phyloP scores from a whole-genome alignment of 2,888 invertebrate species.

The Deilephila porcellus region DNA sequence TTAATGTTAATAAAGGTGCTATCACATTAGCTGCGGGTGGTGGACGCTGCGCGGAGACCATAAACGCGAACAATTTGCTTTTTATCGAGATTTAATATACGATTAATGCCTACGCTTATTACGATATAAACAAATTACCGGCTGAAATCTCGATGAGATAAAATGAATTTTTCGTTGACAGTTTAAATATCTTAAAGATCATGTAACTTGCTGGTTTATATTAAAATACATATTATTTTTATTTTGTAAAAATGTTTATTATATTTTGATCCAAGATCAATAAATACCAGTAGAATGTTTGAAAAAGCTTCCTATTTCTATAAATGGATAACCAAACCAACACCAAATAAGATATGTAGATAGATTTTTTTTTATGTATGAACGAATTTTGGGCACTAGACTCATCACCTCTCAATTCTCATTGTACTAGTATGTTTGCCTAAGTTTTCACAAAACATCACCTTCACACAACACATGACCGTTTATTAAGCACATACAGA shows the following conservation, averaged over 20 bases:
- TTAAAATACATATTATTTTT: neutral
- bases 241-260: neutral
- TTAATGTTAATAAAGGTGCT: conserved; percentile 14
- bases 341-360: too few relatives aligned
- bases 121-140: neutral
- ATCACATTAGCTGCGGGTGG: conserved; percentile 10
- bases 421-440: too few relatives aligned
- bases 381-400: too few relatives aligned
- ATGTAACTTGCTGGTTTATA: neutral
- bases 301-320: too few relatives aligned
- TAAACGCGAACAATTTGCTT: conserved; percentile 50
- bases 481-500: neutral
- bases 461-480: neutral
- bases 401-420: too few relatives aligned
- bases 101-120: conserved; percentile 36
- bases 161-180: conserved; percentile 6
- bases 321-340: too few relatives aligned
- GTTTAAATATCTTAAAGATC: neutral
- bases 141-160: neutral
- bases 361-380: too few relatives aligned
- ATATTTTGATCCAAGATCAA: neutral
- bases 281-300: too few relatives aligned
- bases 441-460: too few relatives aligned
- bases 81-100: conserved; percentile 49
- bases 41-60: conserved; percentile 22